Base-by-base conservation (phyloP, 23 tunicate genomes). In the Ciona savignyi region DNA sequence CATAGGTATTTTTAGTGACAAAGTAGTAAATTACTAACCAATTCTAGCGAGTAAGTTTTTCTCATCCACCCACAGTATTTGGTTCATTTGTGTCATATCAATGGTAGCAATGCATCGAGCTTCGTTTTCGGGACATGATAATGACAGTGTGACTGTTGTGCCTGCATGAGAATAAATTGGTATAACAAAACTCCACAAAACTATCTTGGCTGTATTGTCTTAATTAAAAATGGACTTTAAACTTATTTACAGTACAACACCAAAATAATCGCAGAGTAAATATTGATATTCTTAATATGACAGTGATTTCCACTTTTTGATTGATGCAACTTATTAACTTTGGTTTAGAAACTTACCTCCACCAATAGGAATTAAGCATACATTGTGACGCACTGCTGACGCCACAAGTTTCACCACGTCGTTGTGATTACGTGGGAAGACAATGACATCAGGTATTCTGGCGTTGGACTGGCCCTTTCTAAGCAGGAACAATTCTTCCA, bases 61-160 rank as follows among this genome's bases (percentile, higher is more conserved):
- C 32, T 91, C 97, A 66, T 91, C 97, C 25, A 91, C 97, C 97
- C 97, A 91, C 30, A 91, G 64, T 23, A 91, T 91, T 33, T 80
- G 76, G 68, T 83, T 91, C 97, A 91, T 91, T 51, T 91, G 97
- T 4, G 97, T 91, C 86, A 80, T 91, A 35, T 91, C 97, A 65
- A 91, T 86, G 2, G 72, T 51, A 21, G 83, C 91, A 29, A 91
- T 82, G 34, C 86, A 80, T 33, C 97, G 42, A 19, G 49, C 29
- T 60, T 91, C 97, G 67, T 91, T 62, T 29, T 78, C 86, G 25
- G 97, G 97, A 74, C 97, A 91, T 0, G 71, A 71, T 25, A 91
- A 35, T 9, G 97, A 70, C 21, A 73, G 61, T 33, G 97, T 91
- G 73, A 91, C 97, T 23, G 81, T 75, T 23, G 91, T 85, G 15